Conservation (phyloP, 2,113 vertebrate species). For the Bombycilla garrulus region DNA sequence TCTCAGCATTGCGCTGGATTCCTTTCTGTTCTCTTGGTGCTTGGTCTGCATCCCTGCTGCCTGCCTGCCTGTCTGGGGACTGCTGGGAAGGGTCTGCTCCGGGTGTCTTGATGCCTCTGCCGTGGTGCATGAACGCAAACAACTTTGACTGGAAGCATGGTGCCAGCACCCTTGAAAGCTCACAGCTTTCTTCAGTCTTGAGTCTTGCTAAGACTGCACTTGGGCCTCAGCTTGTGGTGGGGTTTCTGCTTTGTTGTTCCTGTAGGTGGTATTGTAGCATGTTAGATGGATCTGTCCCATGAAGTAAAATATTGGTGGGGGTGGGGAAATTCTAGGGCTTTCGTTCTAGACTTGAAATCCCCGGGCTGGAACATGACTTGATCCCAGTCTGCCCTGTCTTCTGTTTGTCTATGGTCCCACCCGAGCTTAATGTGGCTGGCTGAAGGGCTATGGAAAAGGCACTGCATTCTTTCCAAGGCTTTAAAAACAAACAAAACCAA, state of each 20-base stretch:
- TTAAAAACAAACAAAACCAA: slow-evolving; percentile 28
- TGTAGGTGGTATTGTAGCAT: background rate
- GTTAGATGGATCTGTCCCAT: background rate
- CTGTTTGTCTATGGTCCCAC: slow-evolving; percentile 13
- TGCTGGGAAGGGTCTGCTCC: background rate
- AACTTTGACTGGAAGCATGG: slow-evolving; percentile 50
- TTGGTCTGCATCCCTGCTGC: background rate
- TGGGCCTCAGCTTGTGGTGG: background rate
- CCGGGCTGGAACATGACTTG: background rate
- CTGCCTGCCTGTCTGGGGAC: slow-evolving; percentile 43
- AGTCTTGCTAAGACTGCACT: background rate
- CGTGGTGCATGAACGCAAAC: background rate
- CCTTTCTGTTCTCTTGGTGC: slow-evolving; percentile 3
- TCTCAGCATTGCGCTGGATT: background rate
- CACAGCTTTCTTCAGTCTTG: background rate
- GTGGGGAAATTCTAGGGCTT: background rate
- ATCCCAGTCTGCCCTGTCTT: background rate
- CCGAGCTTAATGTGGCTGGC: slow-evolving; percentile 15
- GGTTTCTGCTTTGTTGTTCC: background rate
- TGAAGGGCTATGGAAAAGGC: slow-evolving; percentile 20
- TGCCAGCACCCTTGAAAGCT: background rate
- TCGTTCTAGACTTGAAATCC: background rate
- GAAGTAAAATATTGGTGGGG: background rate
- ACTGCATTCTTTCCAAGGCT: background rate
- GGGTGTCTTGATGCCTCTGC: background rate